A percentile compares a stretch with the other conserved stretches of the same genome.
phyloP scores from a whole-genome alignment of 2,797 vertebrate species.

The Sebastiscus albofasciatus region DNA sequence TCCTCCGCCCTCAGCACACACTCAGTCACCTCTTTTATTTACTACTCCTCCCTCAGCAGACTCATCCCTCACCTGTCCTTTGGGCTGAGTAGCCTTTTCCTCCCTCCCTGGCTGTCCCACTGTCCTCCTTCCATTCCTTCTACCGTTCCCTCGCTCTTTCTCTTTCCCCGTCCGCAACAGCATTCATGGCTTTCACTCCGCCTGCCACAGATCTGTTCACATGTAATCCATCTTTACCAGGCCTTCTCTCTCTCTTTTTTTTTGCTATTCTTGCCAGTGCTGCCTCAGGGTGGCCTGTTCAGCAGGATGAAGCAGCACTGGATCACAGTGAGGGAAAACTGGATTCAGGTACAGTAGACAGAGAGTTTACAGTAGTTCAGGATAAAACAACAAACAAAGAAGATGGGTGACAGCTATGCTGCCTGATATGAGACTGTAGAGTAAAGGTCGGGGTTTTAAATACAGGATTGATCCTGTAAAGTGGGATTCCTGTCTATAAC shows the following conservation, averaged over 20 bases:
- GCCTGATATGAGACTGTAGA: neutral
- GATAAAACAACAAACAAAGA: neutral
- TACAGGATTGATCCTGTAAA: neutral
- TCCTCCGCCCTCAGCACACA: constrained; percentile 61
- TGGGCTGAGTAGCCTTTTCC: constrained; percentile 84
- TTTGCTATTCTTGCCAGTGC: neutral
- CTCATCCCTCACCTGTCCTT: constrained; percentile 85
- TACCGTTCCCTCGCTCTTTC: constrained; percentile 56
- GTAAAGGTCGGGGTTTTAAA: neutral
- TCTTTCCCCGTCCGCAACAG: constrained; percentile 73
- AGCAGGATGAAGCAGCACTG: constrained; percentile 42
- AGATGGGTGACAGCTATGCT: neutral
- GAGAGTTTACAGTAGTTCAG: neutral
- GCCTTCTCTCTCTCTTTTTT: neutral
- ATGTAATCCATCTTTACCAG: constrained; percentile 86
- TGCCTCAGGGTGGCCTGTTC: constrained; percentile 15
- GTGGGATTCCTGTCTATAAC: neutral
- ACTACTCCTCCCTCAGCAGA: constrained; percentile 33
- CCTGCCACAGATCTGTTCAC: constrained; percentile 80
- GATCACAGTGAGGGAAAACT: constrained; percentile 24
- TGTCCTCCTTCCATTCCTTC: constrained; percentile 35
- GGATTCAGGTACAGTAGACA: neutral
- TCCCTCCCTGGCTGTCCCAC: constrained; percentile 38
- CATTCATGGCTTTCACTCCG: constrained; percentile 38
- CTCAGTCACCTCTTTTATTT: constrained; percentile 50